Evolutionary conservation across 2,888 invertebrate species (phyloP).

Genomic region (Aphidius colemani): DNA sequence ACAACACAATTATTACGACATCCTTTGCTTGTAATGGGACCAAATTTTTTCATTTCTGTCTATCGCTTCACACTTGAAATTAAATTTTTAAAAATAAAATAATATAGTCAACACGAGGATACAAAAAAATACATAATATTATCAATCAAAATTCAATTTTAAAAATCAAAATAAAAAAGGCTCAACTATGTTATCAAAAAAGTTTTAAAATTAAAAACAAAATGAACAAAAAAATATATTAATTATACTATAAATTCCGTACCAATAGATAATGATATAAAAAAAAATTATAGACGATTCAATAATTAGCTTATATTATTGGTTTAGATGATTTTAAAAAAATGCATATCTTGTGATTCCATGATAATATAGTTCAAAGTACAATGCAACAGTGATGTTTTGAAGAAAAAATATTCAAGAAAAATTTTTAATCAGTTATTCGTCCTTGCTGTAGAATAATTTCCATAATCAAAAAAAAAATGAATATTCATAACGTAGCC

Average conservation of each 20-base stretch:
- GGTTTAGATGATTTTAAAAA: constrained; percentile 20
- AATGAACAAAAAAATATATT: constrained; percentile 26
- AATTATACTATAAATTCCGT: constrained; percentile 27
- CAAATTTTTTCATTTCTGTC: constrained; percentile 44
- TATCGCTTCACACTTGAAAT: constrained; percentile 24
- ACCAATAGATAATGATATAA: constrained; percentile 26
- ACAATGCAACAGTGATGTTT: constrained; percentile 35
- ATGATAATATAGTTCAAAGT: constrained; percentile 33
- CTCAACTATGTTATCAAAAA: neutral
- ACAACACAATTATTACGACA: constrained; percentile 40
- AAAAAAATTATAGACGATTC: neutral
- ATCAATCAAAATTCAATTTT: neutral
- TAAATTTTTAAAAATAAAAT: constrained; percentile 19
- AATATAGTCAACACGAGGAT: constrained; percentile 24
- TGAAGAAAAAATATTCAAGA: constrained; percentile 23
- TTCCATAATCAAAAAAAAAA: constrained; percentile 2
- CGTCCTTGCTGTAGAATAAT: neutral
- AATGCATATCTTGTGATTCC: constrained; percentile 33
- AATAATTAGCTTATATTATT: constrained; percentile 8
- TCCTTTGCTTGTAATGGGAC: constrained; percentile 56
- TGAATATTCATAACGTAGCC: constrained; percentile 5
- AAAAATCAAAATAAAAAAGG: neutral
- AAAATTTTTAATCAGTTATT: neutral
- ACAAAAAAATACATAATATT: constrained; percentile 10
- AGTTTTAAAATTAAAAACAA: neutral